phyloP scores from a whole-genome alignment of 2,888 invertebrate genomes.

The Pollenia griseotomentosa region DNA sequence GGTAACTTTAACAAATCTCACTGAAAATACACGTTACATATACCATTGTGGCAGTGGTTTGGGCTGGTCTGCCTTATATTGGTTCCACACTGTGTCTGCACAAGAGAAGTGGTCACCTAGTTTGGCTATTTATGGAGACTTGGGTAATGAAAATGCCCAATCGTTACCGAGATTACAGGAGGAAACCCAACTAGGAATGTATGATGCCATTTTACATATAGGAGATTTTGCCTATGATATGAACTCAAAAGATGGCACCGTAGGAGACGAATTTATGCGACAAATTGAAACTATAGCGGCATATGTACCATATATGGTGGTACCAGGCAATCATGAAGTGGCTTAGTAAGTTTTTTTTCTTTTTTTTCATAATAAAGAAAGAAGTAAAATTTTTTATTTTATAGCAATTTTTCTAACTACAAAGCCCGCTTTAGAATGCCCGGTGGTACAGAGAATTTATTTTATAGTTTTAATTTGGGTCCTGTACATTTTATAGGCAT shows the following conservation, averaged over 20 bases:
- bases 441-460: slow-evolving; percentile 88
- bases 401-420: slow-evolving; percentile 97
- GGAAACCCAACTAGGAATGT: slow-evolving; percentile 91
- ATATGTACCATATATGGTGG: slow-evolving; percentile 95
- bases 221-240: slow-evolving; percentile 98
- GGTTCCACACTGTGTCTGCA: slow-evolving; percentile 89
- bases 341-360: slow-evolving; percentile 87
- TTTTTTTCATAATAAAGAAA: not conserved
- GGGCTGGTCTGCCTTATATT: slow-evolving; percentile 93
- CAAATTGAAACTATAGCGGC: slow-evolving; percentile 96
- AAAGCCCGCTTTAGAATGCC: slow-evolving; percentile 97
- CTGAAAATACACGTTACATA: slow-evolving; percentile 88
- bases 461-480: slow-evolving; percentile 95
- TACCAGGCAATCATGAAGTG: slow-evolving; percentile 96
- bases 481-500: slow-evolving; percentile 95
- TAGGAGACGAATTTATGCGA: slow-evolving; percentile 97
- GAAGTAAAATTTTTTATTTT: slow-evolving; percentile 73
- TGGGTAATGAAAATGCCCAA: slow-evolving; percentile 95
- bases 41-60: slow-evolving; percentile 92
- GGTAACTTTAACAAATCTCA: slow-evolving; percentile 86
- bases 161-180: slow-evolving; percentile 93
- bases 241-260: slow-evolving; percentile 90
- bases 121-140: slow-evolving; percentile 95
- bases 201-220: slow-evolving; percentile 95
- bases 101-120: slow-evolving; percentile 90